Evolutionary conservation across 2,797 vertebrate genomes (phyloP).

Genomic region (Sebastes iracundus): DNA sequence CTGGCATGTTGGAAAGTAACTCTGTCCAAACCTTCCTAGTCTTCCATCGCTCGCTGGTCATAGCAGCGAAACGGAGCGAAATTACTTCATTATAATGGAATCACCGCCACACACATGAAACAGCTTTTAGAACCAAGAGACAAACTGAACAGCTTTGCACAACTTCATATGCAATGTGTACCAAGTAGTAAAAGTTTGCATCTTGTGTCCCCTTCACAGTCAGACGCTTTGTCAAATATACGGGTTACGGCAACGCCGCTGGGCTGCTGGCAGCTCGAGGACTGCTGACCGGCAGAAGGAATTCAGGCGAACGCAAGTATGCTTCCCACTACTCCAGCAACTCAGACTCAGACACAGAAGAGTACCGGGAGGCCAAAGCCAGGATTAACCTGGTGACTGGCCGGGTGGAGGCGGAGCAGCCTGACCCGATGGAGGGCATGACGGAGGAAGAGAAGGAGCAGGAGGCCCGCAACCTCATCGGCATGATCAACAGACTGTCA

Average conservation of each 20-base stretch:
- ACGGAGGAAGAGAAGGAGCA: slow-evolving; percentile 90
- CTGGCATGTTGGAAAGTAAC: too few species aligned
- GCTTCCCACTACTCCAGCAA: slow-evolving; percentile 73
- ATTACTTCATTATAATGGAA: too few species aligned
- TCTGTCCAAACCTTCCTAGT: too few species aligned
- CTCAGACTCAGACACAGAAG: slow-evolving; percentile 72
- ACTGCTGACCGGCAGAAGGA: slow-evolving; percentile 47
- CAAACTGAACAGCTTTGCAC: too few species aligned
- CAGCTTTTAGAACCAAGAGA: neutral
- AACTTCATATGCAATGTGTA: too few species aligned
- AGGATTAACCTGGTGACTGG: slow-evolving; percentile 91
- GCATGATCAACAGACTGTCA: slow-evolving; percentile 85
- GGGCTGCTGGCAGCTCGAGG: slow-evolving; percentile 77
- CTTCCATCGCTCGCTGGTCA: too few species aligned
- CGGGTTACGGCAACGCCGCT: slow-evolving; percentile 83
- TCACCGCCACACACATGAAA: neutral
- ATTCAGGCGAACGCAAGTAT: neutral
- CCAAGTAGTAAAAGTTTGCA: neutral
- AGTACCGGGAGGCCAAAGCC: slow-evolving; percentile 67
- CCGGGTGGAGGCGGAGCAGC: slow-evolving; percentile 87
- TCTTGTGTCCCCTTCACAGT: slow-evolving; percentile 57
- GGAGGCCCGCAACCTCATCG: slow-evolving; percentile 87
- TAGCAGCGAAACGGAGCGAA: too few species aligned
- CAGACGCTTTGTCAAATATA: slow-evolving; percentile 83
- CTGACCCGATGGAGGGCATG: slow-evolving; percentile 91